Conservation (phyloP, 23 tunicate genomes). For the Oikopleura albicans region DNA sequence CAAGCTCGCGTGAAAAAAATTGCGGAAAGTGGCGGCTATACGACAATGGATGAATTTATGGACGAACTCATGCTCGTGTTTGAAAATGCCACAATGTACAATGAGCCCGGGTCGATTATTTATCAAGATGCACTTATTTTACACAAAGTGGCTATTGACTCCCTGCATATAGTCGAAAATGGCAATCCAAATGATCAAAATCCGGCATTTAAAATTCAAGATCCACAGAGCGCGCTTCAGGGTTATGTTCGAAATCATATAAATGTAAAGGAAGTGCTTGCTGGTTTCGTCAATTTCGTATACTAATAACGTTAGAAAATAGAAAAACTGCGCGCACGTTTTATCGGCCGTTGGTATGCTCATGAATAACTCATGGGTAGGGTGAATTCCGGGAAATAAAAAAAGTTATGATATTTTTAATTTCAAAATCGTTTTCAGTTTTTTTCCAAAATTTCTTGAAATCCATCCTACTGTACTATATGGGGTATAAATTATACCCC, state of each 20-base stretch:
- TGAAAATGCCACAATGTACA: conserved; percentile 80
- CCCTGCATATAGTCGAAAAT: background rate
- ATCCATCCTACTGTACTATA: too few species aligned
- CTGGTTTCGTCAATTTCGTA: too few species aligned
- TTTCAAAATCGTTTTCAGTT: background rate
- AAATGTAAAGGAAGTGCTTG: too few species aligned
- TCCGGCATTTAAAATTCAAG: conserved; percentile 9
- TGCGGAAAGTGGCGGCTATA: conserved; percentile 22
- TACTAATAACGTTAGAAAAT: too few species aligned
- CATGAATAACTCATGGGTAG: too few species aligned
- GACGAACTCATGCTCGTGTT: conserved; percentile 71
- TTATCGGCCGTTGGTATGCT: too few species aligned
- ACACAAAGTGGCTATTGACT: conserved; percentile 25
- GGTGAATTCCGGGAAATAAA: too few species aligned
- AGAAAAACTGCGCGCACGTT: too few species aligned
- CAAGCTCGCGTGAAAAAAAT: conserved; percentile 43
- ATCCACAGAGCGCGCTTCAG: background rate
- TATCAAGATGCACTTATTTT: conserved; percentile 93
- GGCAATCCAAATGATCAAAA: background rate
- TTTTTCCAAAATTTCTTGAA: background rate
- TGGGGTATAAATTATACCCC: too few species aligned
- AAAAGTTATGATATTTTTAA: too few species aligned
- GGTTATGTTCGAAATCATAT: background rate
- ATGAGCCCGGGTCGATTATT: conserved; percentile 87
- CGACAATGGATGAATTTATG: conserved; percentile 59